Conservation (phyloP, 2,113 vertebrate species). For the Neotragus moschatus region DNA sequence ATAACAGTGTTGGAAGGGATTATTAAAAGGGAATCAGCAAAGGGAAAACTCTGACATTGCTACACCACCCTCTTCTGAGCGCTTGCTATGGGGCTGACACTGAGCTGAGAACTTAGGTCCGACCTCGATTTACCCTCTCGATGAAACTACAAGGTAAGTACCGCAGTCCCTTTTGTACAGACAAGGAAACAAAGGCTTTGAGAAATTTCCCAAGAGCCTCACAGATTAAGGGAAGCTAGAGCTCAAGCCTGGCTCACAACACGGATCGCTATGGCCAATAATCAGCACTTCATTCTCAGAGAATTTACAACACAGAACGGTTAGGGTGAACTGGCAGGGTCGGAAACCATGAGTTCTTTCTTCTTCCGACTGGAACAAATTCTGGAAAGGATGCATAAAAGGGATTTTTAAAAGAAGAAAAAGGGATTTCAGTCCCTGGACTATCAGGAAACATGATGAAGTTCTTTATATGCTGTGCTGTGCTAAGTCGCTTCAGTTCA, state of each 20-base stretch:
- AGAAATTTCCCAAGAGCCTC: background rate
- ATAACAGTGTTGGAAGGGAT: background rate
- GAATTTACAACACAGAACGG: background rate
- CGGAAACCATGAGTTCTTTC: background rate
- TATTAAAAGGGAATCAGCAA: background rate
- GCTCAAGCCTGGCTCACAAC: background rate
- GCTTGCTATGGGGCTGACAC: accelerated
- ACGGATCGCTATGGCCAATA: no score
- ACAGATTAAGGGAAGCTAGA: background rate
- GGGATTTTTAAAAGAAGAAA: background rate
- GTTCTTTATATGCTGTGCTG: background rate
- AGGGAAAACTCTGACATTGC: background rate
- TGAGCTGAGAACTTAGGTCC: background rate
- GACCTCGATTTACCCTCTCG: background rate
- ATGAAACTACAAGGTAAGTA: background rate
- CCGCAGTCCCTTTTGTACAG: background rate
- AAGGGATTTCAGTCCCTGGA: background rate
- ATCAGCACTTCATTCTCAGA: background rate
- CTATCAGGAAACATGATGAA: background rate
- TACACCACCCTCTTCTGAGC: background rate
- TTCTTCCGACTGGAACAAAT: background rate
- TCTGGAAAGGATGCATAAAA: background rate
- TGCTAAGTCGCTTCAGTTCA: background rate
- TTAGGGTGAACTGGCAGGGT: background rate
- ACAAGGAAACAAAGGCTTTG: background rate